These are phyloP conservation scores for Palythoa grandis DNA, from an alignment of 92 coral and sea anemone species.

Conservation along the genomic window DNA sequence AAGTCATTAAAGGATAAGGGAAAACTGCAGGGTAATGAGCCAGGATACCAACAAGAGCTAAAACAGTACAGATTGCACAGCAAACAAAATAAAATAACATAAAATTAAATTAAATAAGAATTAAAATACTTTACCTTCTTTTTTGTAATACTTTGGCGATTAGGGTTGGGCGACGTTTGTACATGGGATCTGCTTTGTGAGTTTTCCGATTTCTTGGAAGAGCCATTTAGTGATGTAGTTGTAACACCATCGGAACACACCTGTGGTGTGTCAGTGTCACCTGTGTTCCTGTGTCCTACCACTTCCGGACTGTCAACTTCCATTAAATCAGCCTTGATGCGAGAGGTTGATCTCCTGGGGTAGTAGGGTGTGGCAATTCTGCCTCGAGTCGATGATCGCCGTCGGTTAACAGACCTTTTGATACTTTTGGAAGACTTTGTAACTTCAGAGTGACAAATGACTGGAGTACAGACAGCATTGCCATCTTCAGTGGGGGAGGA, in stretches of 20 bases:
- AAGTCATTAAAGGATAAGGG: no score
- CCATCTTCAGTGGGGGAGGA: not conserved
- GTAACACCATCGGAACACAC: not conserved
- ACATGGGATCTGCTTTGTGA: not conserved
- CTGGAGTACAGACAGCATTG: slow-evolving; percentile 1
- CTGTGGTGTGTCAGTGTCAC: not conserved
- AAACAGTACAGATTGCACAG: no score
- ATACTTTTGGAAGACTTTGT: not conserved
- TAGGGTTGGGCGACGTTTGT: not conserved
- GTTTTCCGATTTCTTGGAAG: not conserved
- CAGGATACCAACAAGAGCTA: no score
- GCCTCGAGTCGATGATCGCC: slow-evolving; percentile 41
- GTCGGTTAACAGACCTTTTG: slow-evolving; percentile 29
- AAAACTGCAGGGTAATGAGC: no score
- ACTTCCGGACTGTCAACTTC: slow-evolving; percentile 10
- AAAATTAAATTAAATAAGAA: not conserved
- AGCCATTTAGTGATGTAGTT: slow-evolving; percentile 12
- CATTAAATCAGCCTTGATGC: slow-evolving; percentile 10
- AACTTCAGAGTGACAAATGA: not conserved
- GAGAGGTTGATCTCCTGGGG: slow-evolving; percentile 12
- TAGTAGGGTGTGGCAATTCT: slow-evolving; percentile 50
- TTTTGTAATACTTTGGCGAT: not conserved
- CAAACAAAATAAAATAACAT: no score
- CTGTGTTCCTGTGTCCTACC: not conserved
- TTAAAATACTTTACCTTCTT: not conserved